Evolutionary conservation across 2,888 invertebrate genomes (phyloP), one percentile per base, ranked within the genome.

Genomic region (Falcaria lacertinaria): DNA sequence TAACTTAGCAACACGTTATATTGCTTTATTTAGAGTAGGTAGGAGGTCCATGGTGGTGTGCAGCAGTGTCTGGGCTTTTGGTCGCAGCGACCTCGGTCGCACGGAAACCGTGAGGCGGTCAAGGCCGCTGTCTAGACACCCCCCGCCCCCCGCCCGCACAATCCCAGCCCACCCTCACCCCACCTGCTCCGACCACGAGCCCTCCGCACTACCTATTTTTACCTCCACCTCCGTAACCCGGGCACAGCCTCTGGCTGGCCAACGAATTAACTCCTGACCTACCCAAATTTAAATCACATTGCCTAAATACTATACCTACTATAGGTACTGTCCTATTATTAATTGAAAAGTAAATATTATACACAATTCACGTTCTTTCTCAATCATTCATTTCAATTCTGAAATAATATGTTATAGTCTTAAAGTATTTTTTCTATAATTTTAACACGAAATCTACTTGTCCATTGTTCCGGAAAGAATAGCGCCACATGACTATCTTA

Each of bases 41-140:
- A n/a, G n/a, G n/a, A n/a, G 52, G 38, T 37, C 42, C 40, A 43
- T 46, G 41, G 44, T 44, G 47, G 45, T 46, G 36, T 49, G 44
- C 55, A 42, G 52, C 70, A 85, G 56, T 85, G 79, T 80, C 74
- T 82, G 74, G 80, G 83, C 77, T 84, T 73, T 68, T 78, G 80
- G 80, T 74, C 78, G 79, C 59, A 45, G 52, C 79, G 84, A 80
- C 84, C 81, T 80, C 81, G 79, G 56, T 63, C 70, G 83, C 82
- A 80, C 87, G 86, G 82, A 87, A 87, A 84, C 85, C 75, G 74
- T 63, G 73, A 73, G 79, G 65, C 82, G 87, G 87, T 86, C 87
- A 87, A 87, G 88, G 87, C 87, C 85, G 71, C 49, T 57, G 86
- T 86, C 86, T 86, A 86, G 86, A 87, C 87, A 69, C 76, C 69